phyloP scores from a whole-genome alignment of 2,113 vertebrate genomes.

The Apteryx owenii region DNA sequence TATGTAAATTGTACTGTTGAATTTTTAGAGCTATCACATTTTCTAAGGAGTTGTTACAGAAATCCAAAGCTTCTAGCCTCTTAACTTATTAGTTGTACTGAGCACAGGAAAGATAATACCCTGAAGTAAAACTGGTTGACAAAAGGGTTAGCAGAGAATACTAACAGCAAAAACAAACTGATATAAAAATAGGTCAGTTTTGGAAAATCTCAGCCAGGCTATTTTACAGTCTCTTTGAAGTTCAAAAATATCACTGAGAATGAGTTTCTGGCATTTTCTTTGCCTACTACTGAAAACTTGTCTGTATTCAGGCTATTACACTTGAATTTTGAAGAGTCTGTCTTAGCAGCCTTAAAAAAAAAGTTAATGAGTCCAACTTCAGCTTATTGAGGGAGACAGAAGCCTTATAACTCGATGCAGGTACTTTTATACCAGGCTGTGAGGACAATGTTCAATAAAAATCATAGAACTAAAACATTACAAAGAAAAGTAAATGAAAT shows the following conservation, averaged over 20 bases:
- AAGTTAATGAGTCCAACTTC: not conserved
- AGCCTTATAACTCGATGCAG: not conserved
- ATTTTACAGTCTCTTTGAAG: not conserved
- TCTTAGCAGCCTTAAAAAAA: not conserved
- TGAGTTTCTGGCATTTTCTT: not conserved
- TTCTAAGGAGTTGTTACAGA: not conserved
- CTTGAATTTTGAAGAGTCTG: not conserved
- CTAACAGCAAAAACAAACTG: not conserved
- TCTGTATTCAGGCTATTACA: not conserved
- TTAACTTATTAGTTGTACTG: not conserved
- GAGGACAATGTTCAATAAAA: not conserved
- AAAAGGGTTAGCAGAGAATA: not conserved
- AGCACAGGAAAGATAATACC: not conserved
- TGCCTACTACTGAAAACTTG: not conserved
- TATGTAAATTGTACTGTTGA: not conserved
- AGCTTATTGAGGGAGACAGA: not conserved
- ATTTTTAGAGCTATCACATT: not conserved
- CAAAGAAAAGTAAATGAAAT: not conserved
- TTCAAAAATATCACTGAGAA: not conserved
- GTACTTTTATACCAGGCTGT: not conserved
- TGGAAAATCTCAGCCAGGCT: not conserved
- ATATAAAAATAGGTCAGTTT: not conserved
- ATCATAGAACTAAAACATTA: not conserved
- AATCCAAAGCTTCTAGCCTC: not conserved
- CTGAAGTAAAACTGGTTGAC: not conserved